These are phyloP conservation scores for Artibeus jamaicensis DNA, from an alignment of 2,797 vertebrate species.

Conservation along the genomic window DNA sequence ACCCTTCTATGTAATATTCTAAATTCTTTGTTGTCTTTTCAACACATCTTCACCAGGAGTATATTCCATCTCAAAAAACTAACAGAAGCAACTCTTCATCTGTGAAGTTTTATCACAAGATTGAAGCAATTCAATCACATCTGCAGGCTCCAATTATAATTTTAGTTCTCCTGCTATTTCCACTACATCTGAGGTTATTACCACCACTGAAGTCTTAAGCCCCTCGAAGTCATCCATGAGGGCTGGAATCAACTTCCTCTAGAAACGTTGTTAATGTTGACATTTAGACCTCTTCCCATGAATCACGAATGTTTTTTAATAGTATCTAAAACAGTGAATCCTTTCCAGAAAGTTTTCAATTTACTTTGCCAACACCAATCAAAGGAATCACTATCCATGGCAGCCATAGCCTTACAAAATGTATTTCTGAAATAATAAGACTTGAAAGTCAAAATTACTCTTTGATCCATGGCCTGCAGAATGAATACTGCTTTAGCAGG, in stretches of 20 bases:
- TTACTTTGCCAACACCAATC: not conserved
- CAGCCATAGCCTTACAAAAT: not conserved
- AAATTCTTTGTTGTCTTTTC: not conserved
- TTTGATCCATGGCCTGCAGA: not conserved
- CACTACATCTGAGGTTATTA: not conserved
- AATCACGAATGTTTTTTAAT: not conserved
- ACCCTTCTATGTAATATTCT: not conserved
- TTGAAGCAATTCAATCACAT: not conserved
- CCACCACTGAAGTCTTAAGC: not conserved
- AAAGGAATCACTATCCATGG: not conserved
- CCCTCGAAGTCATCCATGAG: not conserved
- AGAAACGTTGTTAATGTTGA: not conserved
- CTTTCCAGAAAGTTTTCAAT: not conserved
- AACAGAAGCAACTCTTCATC: not conserved
- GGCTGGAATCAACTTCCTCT: not conserved
- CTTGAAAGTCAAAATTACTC: not conserved
- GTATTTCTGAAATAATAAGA: not conserved
- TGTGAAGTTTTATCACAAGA: not conserved
- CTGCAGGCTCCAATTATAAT: not conserved
- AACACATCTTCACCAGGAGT: not conserved
- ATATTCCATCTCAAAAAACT: not conserved
- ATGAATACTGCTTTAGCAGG: not conserved
- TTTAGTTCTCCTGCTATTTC: not conserved
- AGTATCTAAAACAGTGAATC: not conserved
- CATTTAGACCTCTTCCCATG: not conserved